These are phyloP conservation scores for Drosophila navojoa DNA, from an alignment of 1,140 invertebrate species.

Conservation along the genomic window DNA sequence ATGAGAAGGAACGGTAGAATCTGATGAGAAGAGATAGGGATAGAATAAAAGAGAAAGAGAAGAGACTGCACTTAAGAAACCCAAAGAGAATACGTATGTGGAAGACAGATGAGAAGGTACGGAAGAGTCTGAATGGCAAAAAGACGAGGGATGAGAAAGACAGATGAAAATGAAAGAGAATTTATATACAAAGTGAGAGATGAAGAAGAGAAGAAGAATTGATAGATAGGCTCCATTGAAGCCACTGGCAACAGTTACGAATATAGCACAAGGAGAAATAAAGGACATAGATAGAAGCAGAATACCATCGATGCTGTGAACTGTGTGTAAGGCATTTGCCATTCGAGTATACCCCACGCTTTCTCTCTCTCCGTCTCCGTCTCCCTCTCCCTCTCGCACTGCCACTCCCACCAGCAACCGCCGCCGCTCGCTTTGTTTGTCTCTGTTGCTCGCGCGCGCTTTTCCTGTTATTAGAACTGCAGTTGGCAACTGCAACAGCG, in stretches of 20 bases:
- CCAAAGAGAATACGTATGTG: no score
- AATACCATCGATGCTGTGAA: no score
- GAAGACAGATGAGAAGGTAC: no score
- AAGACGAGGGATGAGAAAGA: no score
- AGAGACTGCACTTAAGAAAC: no score
- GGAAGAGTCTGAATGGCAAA: no score
- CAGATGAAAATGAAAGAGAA: no score
- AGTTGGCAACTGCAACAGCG: conserved; percentile 72
- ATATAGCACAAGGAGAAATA: background rate
- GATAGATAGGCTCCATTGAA: background rate
- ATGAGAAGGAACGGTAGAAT: no score
- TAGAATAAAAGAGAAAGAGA: no score
- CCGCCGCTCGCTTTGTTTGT: background rate
- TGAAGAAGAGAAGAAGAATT: background rate
- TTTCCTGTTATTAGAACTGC: conserved; percentile 53
- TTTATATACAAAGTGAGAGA: background rate
- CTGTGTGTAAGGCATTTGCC: background rate
- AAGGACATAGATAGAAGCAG: no score
- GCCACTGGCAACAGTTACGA: background rate
- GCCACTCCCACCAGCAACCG: background rate
- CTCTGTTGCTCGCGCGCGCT: background rate
- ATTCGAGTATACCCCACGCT: background rate
- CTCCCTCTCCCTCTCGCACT: background rate
- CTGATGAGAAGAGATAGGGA: no score
- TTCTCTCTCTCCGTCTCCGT: background rate